Conservation (phyloP, 2,113 vertebrate genomes). For the Polypterus bichir region DNA sequence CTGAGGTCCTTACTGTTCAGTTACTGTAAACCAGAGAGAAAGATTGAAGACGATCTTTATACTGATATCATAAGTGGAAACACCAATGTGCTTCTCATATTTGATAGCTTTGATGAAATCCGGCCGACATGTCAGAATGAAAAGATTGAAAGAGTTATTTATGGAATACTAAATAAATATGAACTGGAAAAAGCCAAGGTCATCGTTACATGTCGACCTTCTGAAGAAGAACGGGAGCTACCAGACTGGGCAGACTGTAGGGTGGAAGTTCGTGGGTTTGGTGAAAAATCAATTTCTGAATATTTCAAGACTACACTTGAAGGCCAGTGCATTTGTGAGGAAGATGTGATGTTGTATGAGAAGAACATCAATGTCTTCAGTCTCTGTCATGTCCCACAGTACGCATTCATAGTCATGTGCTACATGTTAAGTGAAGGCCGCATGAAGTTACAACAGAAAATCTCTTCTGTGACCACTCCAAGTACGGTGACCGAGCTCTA, state of each 20-base stretch:
- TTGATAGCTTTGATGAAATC: conserved; percentile 17
- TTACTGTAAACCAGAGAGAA: conserved; percentile 6
- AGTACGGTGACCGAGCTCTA: conserved; percentile 20
- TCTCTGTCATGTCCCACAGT: conserved; percentile 25
- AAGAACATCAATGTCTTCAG: conserved; percentile 23
- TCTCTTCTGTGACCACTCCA: not conserved
- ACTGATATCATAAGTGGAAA: conserved; percentile 18
- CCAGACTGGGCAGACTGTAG: conserved; percentile 2
- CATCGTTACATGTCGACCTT: conserved; percentile 21
- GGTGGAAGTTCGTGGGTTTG: conserved; percentile 23
- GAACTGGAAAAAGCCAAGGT: conserved; percentile 22
- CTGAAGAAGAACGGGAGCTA: not conserved
- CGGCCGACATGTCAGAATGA: not conserved
- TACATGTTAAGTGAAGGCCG: conserved; percentile 1
- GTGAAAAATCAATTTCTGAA: conserved; percentile 5
- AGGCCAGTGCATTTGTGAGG: not conserved
- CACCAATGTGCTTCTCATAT: conserved; percentile 18
- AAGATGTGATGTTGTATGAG: not conserved
- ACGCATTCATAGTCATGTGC: conserved; percentile 17
- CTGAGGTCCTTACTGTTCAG: conserved; percentile 20
- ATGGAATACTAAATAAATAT: conserved; percentile 10
- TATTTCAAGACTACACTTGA: conserved; percentile 14
- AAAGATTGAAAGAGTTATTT: not conserved
- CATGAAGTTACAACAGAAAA: no score
- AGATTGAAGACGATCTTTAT: conserved; percentile 10